phyloP scores from a whole-genome alignment of 2,888 invertebrate genomes.

The Acanthoscelides obtectus region DNA sequence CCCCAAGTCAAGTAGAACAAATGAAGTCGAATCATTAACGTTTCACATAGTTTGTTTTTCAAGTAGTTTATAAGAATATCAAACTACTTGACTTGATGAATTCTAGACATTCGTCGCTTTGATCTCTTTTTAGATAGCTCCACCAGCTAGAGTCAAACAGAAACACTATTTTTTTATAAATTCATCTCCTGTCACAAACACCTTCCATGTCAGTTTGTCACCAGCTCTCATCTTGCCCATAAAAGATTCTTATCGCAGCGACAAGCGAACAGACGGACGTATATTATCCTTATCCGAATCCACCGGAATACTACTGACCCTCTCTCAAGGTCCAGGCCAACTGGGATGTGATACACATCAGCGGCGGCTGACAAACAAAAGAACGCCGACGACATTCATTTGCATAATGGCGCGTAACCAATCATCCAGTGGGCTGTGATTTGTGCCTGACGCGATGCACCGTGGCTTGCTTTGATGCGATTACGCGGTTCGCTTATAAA shows the following conservation, averaged over 20 bases:
- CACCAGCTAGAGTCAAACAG: too few relatives aligned
- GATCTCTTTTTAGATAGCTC: too few relatives aligned
- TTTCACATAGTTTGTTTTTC: too few relatives aligned
- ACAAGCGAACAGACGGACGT: neutral
- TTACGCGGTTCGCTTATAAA: conserved; percentile 26
- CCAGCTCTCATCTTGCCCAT: neutral
- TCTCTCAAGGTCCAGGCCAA: neutral
- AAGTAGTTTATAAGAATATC: too few relatives aligned
- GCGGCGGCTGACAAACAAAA: neutral
- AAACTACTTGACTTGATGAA: too few relatives aligned
- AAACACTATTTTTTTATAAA: too few relatives aligned
- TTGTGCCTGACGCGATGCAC: conserved; percentile 16
- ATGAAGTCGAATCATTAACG: too few relatives aligned
- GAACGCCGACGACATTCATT: conserved; percentile 8
- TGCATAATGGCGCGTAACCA: conserved; percentile 23
- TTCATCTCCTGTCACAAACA: too few relatives aligned
- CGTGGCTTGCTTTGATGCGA: conserved; percentile 15
- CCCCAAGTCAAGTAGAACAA: too few relatives aligned
- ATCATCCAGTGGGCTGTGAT: conserved; percentile 33
- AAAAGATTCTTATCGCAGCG: neutral
- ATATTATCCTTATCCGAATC: neutral
- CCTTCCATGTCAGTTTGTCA: too few relatives aligned
- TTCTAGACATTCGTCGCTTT: too few relatives aligned
- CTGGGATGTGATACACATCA: neutral
- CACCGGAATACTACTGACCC: neutral